phyloP scores from a whole-genome alignment of 1,140 invertebrate genomes.

The Eulimnadia texana region DNA sequence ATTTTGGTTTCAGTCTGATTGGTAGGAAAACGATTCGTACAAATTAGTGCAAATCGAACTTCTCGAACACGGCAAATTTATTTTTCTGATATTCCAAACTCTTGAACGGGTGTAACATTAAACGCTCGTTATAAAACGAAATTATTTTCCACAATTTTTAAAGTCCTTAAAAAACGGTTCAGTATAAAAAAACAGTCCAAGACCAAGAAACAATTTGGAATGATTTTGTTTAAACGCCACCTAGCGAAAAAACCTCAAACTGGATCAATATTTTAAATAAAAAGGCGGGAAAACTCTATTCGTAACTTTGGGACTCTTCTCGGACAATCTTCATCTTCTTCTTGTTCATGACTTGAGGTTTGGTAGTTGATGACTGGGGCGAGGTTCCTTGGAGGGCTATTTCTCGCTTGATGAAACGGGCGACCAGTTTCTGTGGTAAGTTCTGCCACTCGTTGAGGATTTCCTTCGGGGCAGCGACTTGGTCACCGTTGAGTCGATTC shows the following conservation, averaged over 20 bases:
- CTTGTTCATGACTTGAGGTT: conserved; percentile 26
- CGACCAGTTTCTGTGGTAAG: conserved; percentile 73
- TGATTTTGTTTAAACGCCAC: too few relatives aligned
- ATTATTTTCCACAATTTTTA: too few relatives aligned
- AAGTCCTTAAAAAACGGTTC: too few relatives aligned
- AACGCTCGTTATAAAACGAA: too few relatives aligned
- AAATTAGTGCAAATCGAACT: too few relatives aligned
- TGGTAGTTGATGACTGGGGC: conserved; percentile 15
- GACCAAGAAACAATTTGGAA: too few relatives aligned
- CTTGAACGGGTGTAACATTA: too few relatives aligned
- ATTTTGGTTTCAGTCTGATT: too few relatives aligned
- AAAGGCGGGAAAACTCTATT: conserved; percentile 35
- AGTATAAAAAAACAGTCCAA: too few relatives aligned
- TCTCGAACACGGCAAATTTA: too few relatives aligned
- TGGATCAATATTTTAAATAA: background rate
- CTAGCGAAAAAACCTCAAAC: background rate
- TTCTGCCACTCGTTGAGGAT: conserved; percentile 84
- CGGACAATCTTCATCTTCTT: conserved; percentile 63
- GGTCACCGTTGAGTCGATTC: conserved; percentile 87
- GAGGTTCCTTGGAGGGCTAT: conserved; percentile 44
- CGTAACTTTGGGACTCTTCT: conserved; percentile 76
- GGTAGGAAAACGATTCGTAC: too few relatives aligned
- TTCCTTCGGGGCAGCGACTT: conserved; percentile 75
- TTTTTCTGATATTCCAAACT: too few relatives aligned
- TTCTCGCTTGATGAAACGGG: conserved; percentile 71